These are phyloP conservation scores for Peribatodes rhomboidaria DNA, from an alignment of 2,888 invertebrate species.

Conservation along the genomic window DNA sequence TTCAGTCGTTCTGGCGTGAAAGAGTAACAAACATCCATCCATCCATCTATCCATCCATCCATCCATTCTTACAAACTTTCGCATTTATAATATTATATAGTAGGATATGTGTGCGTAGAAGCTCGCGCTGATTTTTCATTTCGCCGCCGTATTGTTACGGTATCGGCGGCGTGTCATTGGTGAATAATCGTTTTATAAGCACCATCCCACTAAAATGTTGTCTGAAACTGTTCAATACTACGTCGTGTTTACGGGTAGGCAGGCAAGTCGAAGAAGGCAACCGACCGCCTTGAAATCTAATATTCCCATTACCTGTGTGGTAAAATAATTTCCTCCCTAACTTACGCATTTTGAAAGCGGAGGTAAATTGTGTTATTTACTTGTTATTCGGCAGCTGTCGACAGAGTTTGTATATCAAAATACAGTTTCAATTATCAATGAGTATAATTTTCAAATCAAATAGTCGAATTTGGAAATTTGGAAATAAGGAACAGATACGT, in stretches of 20 bases:
- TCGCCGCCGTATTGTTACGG: too few species aligned
- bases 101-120: too few species aligned
- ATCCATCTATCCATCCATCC: too few species aligned
- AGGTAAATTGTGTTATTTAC: slow-evolving; percentile 39
- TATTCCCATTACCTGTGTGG: slow-evolving; percentile 42
- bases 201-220: not conserved
- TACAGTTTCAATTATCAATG: not conserved
- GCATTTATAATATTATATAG: too few species aligned
- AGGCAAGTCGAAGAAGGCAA: slow-evolving; percentile 4
- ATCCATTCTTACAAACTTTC: too few species aligned
- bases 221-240: not conserved
- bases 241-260: not conserved
- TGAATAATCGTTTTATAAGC: not conserved
- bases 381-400: slow-evolving; percentile 31
- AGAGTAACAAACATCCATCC: too few species aligned
- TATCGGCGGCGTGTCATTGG: not conserved
- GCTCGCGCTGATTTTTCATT: too few species aligned
- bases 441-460: not conserved
- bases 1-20: too few species aligned
- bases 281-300: slow-evolving; percentile 40
- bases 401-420: slow-evolving; percentile 10
- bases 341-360: slow-evolving; percentile 38
- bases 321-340: slow-evolving; percentile 42
- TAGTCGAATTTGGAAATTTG: not conserved
- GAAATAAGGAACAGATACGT: too few species aligned